Evolutionary conservation across 2,113 vertebrate genomes (phyloP).

Genomic region (Dicaeum eximium): DNA sequence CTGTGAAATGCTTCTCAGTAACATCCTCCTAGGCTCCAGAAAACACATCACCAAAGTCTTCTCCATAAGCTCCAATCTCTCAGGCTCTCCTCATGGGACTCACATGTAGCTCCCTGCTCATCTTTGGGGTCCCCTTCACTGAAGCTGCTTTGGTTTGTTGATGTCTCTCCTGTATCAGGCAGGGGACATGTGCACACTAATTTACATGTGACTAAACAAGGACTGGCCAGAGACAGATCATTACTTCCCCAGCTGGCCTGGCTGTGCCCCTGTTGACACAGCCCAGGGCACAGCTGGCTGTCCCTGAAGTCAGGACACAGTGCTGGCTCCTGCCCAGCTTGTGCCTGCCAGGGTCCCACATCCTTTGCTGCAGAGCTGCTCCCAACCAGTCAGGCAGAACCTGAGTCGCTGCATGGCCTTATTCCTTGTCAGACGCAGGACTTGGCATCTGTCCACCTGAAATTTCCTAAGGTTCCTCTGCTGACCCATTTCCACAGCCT

Average conservation of each 20-base stretch:
- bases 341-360: neutral
- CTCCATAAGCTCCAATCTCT: neutral
- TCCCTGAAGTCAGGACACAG: neutral
- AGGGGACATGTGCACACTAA: neutral
- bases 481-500: neutral
- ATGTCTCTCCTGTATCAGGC: neutral
- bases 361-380: neutral
- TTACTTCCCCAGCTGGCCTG: neutral
- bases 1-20: neutral
- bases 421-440: neutral
- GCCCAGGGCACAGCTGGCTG: neutral
- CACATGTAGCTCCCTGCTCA: neutral
- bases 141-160: neutral
- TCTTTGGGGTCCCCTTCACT: fast-evolving
- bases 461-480: neutral
- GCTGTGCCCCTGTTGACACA: neutral
- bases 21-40: neutral
- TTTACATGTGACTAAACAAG: neutral
- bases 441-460: neutral
- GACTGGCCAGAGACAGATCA: neutral
- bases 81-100: neutral
- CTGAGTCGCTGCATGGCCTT: neutral
- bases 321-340: neutral
- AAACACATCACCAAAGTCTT: neutral
- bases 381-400: neutral